Evolutionary conservation across 2,113 vertebrate species (phyloP).

Genomic region (Orthonyx spaldingii): DNA sequence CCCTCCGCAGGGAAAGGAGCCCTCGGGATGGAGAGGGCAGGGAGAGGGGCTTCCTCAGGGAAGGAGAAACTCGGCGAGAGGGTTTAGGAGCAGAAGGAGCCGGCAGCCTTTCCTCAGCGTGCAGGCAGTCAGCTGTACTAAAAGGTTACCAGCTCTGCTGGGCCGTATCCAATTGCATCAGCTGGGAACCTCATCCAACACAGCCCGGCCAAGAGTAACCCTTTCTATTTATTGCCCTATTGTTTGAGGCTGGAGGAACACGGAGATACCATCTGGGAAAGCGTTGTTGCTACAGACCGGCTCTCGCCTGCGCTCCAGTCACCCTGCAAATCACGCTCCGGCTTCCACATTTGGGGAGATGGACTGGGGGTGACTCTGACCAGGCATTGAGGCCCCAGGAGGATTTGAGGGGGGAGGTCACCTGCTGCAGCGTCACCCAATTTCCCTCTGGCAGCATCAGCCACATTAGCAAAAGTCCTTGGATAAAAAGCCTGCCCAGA

Average conservation of each 20-base stretch:
- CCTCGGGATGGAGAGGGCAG: background rate
- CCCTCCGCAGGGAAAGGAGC: background rate
- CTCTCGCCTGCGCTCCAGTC: background rate
- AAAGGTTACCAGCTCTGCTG: background rate
- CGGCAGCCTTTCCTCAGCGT: background rate
- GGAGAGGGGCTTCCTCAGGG: background rate
- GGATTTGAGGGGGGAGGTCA: background rate
- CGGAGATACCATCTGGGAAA: background rate
- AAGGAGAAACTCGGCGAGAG: background rate
- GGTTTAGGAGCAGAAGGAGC: background rate
- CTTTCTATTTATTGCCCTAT: slow-evolving; percentile 35
- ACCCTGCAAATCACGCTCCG: background rate
- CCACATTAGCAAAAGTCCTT: background rate
- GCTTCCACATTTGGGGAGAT: background rate
- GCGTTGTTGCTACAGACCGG: background rate
- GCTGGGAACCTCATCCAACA: slow-evolving; percentile 25
- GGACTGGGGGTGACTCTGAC: background rate
- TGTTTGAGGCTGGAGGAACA: slow-evolving; percentile 16
- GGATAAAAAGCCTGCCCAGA: background rate
- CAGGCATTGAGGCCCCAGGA: background rate
- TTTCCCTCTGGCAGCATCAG: background rate
- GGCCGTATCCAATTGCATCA: slow-evolving; percentile 32
- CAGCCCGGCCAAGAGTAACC: background rate
- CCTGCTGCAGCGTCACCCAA: rapidly evolving
- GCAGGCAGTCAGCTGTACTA: background rate